phyloP scores from a whole-genome alignment of 2,113 vertebrate genomes.

The Todiramphus saurophagus region DNA sequence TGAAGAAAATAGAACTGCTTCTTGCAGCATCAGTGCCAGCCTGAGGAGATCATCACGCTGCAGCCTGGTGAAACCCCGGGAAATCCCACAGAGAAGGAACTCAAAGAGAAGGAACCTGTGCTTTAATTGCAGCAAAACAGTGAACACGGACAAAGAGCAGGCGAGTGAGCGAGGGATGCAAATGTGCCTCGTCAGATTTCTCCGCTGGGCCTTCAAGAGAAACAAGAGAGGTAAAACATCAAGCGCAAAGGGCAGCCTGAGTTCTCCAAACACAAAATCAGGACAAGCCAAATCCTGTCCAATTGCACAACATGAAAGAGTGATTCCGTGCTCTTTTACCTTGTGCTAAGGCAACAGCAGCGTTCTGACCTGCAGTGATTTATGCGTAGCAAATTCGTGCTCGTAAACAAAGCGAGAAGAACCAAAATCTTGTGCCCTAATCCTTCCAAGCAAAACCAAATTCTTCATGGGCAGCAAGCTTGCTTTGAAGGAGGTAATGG shows the following conservation, averaged over 20 bases:
- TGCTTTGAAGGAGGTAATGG: not conserved
- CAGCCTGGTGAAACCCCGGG: not conserved
- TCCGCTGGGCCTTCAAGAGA: conserved; percentile 42
- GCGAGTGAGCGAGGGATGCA: conserved; percentile 30
- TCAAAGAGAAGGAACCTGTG: not conserved
- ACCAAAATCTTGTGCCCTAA: conserved; percentile 18
- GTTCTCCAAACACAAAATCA: conserved; percentile 43
- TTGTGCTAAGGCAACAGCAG: conserved; percentile 42
- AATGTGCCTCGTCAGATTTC: not conserved
- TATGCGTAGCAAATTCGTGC: conserved; percentile 12
- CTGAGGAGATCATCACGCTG: not conserved
- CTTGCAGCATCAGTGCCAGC: not conserved
- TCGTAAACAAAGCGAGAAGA: conserved; percentile 43
- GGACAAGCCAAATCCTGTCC: conserved; percentile 50
- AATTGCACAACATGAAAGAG: conserved; percentile 66
- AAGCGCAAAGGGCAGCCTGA: conserved; percentile 39
- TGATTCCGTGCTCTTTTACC: conserved; percentile 41
- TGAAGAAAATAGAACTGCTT: not conserved
- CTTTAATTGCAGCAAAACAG: conserved; percentile 48
- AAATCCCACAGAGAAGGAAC: not conserved
- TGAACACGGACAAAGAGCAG: conserved; percentile 1
- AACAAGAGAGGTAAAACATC: conserved; percentile 29
- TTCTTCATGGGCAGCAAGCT: not conserved
- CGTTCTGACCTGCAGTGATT: conserved; percentile 58
- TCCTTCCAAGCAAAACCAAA: conserved; percentile 28